Percentiles rank a stretch among this genome's conserved stretches.
phyloP scores from a whole-genome alignment of 2,113 vertebrate species.

The Datnioides undecimradiatus region DNA sequence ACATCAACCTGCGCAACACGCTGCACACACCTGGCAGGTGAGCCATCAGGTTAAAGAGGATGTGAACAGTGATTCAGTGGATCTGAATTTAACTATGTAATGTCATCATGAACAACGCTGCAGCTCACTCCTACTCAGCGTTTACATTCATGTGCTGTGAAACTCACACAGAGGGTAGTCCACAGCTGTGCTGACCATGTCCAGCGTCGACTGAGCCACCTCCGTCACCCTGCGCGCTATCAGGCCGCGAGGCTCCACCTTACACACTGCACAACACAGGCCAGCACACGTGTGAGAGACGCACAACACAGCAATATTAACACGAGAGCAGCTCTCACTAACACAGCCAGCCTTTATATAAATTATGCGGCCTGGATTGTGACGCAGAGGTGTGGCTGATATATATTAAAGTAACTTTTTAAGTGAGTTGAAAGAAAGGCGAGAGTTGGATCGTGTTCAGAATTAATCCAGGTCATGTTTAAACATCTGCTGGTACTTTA shows the following conservation, averaged over 20 bases:
- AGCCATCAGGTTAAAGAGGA: slow-evolving; percentile 6
- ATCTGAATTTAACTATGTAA: not conserved
- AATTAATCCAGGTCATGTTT: not conserved
- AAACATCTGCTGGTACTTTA: not conserved
- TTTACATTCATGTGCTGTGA: not conserved
- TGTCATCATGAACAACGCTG: not conserved
- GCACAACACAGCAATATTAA: not conserved
- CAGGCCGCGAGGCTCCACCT: slow-evolving; percentile 80
- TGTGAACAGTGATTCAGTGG: not conserved
- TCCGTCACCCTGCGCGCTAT: slow-evolving; percentile 87
- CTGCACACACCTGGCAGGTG: not conserved
- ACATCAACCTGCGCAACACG: too few relatives aligned
- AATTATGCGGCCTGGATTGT: not conserved
- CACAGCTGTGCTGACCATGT: slow-evolving; percentile 84
- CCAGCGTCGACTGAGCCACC: slow-evolving; percentile 85
- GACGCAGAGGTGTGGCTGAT: too few relatives aligned
- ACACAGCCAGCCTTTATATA: not conserved
- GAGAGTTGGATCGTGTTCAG: too few relatives aligned
- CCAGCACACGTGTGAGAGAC: not conserved
- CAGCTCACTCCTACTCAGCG: not conserved
- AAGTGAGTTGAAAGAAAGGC: not conserved
- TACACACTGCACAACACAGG: slow-evolving; percentile 56
- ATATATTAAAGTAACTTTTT: too few relatives aligned
- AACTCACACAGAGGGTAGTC: slow-evolving; percentile 87
- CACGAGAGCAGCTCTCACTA: not conserved